phyloP scores from a whole-genome alignment of 1,140 invertebrate genomes.

The Oreohelix idahoensis region DNA sequence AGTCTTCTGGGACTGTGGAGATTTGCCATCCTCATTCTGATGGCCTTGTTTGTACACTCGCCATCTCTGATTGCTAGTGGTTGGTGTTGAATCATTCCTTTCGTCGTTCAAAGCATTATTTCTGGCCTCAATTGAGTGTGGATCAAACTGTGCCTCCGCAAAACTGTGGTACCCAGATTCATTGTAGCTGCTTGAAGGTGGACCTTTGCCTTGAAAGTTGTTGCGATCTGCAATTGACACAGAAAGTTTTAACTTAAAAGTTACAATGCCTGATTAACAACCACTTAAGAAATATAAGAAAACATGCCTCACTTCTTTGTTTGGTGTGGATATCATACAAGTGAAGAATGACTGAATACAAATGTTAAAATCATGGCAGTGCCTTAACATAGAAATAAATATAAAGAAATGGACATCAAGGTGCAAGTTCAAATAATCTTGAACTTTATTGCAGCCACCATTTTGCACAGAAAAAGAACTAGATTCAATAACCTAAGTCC shows the following conservation, averaged over 20 bases:
- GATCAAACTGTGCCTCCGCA: conserved; percentile 62
- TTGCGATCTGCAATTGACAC: conserved; percentile 5
- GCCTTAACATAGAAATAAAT: too few species aligned
- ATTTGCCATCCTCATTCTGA: conserved; percentile 74
- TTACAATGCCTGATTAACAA: too few species aligned
- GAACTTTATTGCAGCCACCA: too few species aligned
- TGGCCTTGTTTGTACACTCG: conserved; percentile 74
- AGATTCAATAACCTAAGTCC: too few species aligned
- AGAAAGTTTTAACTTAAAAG: not conserved
- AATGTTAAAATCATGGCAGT: too few species aligned
- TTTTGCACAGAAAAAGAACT: too few species aligned
- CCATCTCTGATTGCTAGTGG: conserved; percentile 79
- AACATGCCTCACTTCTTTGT: too few species aligned
- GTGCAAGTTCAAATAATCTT: too few species aligned
- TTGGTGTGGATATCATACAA: too few species aligned
- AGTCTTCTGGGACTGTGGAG: conserved; percentile 72
- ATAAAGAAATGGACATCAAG: too few species aligned
- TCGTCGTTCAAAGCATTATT: conserved; percentile 57
- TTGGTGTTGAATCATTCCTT: conserved; percentile 33
- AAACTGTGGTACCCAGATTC: conserved; percentile 52
- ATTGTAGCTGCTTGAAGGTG: conserved; percentile 33
- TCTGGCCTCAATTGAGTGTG: conserved; percentile 61
- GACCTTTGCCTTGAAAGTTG: conserved; percentile 35
- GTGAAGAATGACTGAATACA: too few species aligned
- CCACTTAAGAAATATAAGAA: too few species aligned